These are phyloP conservation scores for Mustela nigripes DNA, from an alignment of 2,113 vertebrate genomes.

Conservation along the genomic window DNA sequence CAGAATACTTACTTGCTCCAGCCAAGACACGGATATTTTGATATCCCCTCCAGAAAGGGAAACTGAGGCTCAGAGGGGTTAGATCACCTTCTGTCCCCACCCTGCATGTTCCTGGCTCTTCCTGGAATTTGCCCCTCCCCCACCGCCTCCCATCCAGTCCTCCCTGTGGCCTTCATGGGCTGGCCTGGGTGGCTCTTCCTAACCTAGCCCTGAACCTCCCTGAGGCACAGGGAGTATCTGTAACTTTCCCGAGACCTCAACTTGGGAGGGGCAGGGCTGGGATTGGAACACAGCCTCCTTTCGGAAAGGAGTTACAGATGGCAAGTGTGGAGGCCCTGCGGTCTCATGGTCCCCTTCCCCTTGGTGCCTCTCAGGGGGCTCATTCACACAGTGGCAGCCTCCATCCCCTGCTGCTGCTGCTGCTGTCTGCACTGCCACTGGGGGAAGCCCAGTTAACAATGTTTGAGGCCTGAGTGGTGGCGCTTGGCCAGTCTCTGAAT, in stretches of 20 bases:
- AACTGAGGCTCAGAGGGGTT: background rate
- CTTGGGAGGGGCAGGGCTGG: background rate
- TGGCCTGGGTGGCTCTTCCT: background rate
- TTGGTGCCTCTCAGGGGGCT: background rate
- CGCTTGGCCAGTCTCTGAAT: background rate
- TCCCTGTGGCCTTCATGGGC: background rate
- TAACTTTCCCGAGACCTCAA: background rate
- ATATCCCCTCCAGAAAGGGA: background rate
- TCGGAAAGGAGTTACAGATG: background rate
- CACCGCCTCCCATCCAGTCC: background rate
- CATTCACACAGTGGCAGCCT: too few species aligned
- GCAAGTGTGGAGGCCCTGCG: too few species aligned
- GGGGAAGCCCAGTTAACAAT: background rate
- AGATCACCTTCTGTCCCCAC: background rate
- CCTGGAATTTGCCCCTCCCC: background rate
- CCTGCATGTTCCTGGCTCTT: background rate
- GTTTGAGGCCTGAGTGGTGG: background rate
- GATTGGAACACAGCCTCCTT: background rate
- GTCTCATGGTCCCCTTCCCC: rapidly evolving
- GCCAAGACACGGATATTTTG: background rate
- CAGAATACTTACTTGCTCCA: background rate
- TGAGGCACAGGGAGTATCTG: background rate
- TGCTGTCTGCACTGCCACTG: background rate
- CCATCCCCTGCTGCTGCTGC: background rate
- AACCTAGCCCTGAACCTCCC: rapidly evolving